Evolutionary conservation across 2,888 invertebrate species (phyloP).

Genomic region (Troides aeacus): DNA sequence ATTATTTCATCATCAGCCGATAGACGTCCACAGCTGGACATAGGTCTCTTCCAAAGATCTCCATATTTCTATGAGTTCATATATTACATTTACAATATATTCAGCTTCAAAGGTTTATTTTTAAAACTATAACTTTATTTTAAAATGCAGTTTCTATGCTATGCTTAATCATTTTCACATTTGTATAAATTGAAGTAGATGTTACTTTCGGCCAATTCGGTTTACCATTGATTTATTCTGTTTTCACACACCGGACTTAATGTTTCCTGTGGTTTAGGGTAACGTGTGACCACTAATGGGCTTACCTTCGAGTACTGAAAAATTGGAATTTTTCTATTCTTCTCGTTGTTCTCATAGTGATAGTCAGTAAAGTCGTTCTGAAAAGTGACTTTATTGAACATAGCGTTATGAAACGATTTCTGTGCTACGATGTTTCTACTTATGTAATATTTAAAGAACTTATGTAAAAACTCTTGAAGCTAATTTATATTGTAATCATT

Average conservation of each 20-base stretch:
- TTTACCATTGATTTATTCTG: constrained; percentile 65
- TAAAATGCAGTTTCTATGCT: too few species aligned
- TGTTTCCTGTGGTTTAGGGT: constrained; percentile 70
- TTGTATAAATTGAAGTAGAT: constrained; percentile 51
- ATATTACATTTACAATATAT: too few species aligned
- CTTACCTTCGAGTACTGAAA: constrained; percentile 51
- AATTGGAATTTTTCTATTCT: neutral
- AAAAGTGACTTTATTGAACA: neutral
- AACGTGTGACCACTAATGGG: constrained; percentile 64
- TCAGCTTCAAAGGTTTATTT: too few species aligned
- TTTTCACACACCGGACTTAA: constrained; percentile 67
- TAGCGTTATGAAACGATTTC: neutral
- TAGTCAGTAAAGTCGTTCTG: neutral
- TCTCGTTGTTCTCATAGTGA: neutral
- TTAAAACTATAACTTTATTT: too few species aligned
- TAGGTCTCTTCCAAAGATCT: too few species aligned
- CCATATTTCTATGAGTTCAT: too few species aligned
- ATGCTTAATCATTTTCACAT: constrained; percentile 32
- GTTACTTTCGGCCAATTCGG: constrained; percentile 49
- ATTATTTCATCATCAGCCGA: too few species aligned
- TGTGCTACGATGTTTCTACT: too few species aligned
- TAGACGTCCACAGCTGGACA: too few species aligned
- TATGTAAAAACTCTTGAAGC: too few species aligned
- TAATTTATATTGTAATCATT: constrained; percentile 29
- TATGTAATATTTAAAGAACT: too few species aligned